Evolutionary conservation across 37 sponge, comb jelly and placozoan species (phyloP).

Genomic region (Lycopodina hypogea): DNA sequence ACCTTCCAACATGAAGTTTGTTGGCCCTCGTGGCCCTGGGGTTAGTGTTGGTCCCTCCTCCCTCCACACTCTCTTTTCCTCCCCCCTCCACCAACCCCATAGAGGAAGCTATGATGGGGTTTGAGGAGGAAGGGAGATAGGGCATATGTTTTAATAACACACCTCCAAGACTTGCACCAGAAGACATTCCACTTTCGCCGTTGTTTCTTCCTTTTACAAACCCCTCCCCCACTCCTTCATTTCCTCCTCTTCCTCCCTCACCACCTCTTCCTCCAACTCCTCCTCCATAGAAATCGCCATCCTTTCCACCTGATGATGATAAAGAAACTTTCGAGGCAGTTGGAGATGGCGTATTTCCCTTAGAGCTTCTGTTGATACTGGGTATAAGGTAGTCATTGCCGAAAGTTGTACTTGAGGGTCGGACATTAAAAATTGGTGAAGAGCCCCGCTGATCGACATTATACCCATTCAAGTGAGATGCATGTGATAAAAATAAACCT

Average conservation of each 20-base stretch:
- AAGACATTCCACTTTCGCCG: too few species aligned
- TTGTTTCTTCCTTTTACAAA: not conserved
- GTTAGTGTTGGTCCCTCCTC: not conserved
- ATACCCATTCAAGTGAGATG: too few species aligned
- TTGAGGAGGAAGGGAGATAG: not conserved
- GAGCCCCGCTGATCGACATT: too few species aligned
- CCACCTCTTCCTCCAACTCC: too few species aligned
- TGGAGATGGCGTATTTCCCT: too few species aligned
- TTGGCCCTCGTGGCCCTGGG: too few species aligned
- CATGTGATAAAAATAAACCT: too few species aligned
- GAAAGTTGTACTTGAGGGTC: too few species aligned
- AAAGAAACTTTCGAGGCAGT: not conserved
- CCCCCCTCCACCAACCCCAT: not conserved
- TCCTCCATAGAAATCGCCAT: not conserved
- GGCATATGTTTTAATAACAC: not conserved
- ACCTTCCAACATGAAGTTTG: not conserved
- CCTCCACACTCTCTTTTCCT: not conserved
- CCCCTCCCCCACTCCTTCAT: not conserved
- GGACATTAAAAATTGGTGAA: too few species aligned
- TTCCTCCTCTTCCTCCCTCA: too few species aligned
- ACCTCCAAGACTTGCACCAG: slow-evolving; percentile 6
- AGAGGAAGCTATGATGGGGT: not conserved
- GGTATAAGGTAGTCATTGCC: too few species aligned
- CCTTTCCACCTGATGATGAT: not conserved
- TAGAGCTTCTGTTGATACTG: too few species aligned